Evolutionary conservation across 2,888 invertebrate species (phyloP).

Genomic region (Apodemia hepburni): DNA sequence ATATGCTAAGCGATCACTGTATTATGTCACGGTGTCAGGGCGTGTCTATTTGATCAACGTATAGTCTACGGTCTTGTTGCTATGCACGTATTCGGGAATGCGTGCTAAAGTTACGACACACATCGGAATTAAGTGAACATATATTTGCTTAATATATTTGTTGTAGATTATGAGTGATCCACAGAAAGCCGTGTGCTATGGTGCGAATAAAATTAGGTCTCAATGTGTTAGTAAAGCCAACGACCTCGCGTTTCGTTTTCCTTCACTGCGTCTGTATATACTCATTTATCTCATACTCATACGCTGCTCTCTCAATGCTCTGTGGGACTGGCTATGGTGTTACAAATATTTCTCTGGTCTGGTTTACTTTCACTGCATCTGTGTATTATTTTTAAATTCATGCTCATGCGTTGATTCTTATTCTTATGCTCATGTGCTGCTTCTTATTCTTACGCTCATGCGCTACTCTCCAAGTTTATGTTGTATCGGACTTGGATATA

Average conservation of each 20-base stretch:
- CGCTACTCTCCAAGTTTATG: no score
- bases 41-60: slow-evolving; percentile 55
- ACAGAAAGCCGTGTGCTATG: slow-evolving; percentile 3
- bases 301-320: no score
- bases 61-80: slow-evolving; percentile 52
- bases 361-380: no score
- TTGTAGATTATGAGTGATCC: slow-evolving; percentile 11
- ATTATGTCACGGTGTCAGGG: slow-evolving; percentile 52
- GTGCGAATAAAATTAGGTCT: not conserved
- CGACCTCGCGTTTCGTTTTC: slow-evolving; percentile 3
- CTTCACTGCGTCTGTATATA: not conserved
- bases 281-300: not conserved
- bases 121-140: slow-evolving; percentile 13
- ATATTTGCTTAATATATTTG: slow-evolving; percentile 15
- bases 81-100: slow-evolving; percentile 47
- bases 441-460: no score
- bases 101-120: slow-evolving; percentile 10
- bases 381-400: no score
- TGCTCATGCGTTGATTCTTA: no score
- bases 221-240: not conserved
- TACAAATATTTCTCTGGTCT: no score
- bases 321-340: no score
- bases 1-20: slow-evolving; percentile 36
- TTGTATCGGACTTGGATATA: no score
- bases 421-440: no score